These are phyloP conservation scores for Forbesichthys papilliferus DNA, from an alignment of 2,113 vertebrate genomes.

Conservation along the genomic window DNA sequence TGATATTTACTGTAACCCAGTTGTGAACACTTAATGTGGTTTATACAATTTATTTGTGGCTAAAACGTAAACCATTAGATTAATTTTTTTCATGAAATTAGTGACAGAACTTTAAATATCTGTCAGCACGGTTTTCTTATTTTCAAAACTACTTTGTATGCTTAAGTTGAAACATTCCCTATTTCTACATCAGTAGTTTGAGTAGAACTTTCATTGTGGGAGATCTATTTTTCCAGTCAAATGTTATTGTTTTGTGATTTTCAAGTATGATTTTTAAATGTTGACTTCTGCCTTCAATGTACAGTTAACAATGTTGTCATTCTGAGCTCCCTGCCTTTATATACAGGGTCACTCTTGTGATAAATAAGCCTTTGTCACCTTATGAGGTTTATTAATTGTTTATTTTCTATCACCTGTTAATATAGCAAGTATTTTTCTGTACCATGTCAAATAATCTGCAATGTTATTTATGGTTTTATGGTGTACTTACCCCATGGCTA, in stretches of 20 bases:
- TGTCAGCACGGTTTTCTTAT: conserved; percentile 34
- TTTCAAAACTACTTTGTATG: conserved; percentile 38
- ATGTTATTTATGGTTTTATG: conserved; percentile 29
- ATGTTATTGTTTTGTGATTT: conserved; percentile 26
- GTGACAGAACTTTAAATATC: conserved; percentile 34
- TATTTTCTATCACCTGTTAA: conserved; percentile 32
- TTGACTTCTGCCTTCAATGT: conserved; percentile 63
- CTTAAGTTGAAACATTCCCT: conserved; percentile 72
- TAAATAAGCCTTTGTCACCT: conserved; percentile 50
- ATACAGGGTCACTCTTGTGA: conserved; percentile 47
- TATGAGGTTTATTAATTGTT: conserved; percentile 51
- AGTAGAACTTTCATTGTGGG: conserved; percentile 50
- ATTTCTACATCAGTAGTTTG: conserved; percentile 51
- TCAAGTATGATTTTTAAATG: conserved; percentile 55
- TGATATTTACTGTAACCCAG: conserved; percentile 31
- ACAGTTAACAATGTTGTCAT: conserved; percentile 50
- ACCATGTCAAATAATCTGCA: conserved; percentile 51
- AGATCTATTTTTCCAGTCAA: conserved; percentile 33
- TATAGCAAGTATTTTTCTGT: conserved; percentile 39
- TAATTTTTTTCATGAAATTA: conserved; percentile 45
- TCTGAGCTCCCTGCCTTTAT: conserved; percentile 59
- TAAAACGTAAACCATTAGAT: conserved; percentile 39
- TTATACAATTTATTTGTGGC: conserved; percentile 40
- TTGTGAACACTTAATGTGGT: conserved; percentile 31
- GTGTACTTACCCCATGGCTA: conserved; percentile 4